Evolutionary conservation across 2,113 vertebrate genomes (phyloP), one percentile per base, ranked within the genome.

Genomic region (Pelecanus crispus): DNA sequence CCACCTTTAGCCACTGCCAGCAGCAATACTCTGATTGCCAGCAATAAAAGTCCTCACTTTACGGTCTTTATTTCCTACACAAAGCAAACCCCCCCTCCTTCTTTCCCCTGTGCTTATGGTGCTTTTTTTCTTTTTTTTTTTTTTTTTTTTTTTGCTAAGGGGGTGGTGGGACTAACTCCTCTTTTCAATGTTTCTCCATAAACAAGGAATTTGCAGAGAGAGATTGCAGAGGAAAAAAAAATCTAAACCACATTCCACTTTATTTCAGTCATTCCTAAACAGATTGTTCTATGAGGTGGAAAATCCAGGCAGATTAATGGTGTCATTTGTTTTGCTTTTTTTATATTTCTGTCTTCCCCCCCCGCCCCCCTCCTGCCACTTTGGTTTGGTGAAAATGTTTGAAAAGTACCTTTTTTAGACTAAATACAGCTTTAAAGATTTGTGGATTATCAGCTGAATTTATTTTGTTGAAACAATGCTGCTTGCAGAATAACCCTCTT

Each of bases 1-100:
- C 97, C 97, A 98, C 98, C 97, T 98, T 97, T 97, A 97, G 97
- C 97, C 97, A 96, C 93, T 97, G 97, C 98, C 84, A 92, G 97
- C 97, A 96, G 95, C 97, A 95, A 96, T 96, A 94, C 96, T 96
- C 97, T 66, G 95, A 94, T 97, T 96, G 96, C 96, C 83, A 92
- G 97, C 96, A 96, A 97, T 97, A 88, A 95, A 94, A 80, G 97
- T 96, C 97, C 95, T 97, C 78, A 96, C 94, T 94, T 97, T 97
- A 97, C 93, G 79, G 96, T 97, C 97, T 98, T 97, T 98, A 97
- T 97, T 97, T 97, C 92, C 97, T 96, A 97, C 97, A 97, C 97
- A 97, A 96, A 97, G 97, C 97, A 97, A 92, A 94, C 45, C 95
- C 74, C 95, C 81, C 61, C 81, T 65, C 53, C 83, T 36, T 49